These are phyloP conservation scores for Toxotes lorentzi DNA, from an alignment of 2,797 vertebrate genomes.

Conservation along the genomic window DNA sequence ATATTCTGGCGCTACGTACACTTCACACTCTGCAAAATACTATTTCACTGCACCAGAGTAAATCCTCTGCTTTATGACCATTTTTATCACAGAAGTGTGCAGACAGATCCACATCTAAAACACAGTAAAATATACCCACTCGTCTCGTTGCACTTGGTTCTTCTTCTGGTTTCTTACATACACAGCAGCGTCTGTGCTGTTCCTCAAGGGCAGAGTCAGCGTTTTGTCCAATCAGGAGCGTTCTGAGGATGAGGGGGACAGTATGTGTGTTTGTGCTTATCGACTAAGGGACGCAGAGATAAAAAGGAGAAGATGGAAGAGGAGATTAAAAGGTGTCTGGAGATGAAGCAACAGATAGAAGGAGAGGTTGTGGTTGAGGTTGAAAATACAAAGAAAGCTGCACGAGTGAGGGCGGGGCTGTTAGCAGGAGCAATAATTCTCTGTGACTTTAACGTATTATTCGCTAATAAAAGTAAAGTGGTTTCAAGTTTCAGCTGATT, in stretches of 20 bases:
- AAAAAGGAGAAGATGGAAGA: slow-evolving; percentile 12
- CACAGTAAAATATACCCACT: background rate
- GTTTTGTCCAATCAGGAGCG: slow-evolving; percentile 4
- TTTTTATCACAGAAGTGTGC: background rate
- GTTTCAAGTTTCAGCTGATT: background rate
- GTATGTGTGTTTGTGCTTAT: slow-evolving; percentile 19
- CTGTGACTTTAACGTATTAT: slow-evolving; percentile 44
- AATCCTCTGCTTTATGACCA: background rate
- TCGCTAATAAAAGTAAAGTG: slow-evolving; percentile 55
- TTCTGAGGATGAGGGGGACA: background rate
- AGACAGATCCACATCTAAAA: background rate
- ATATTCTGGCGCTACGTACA: background rate
- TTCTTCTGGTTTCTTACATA: background rate
- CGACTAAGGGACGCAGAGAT: background rate
- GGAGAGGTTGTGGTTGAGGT: background rate
- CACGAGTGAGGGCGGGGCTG: background rate
- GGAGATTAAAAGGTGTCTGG: slow-evolving; percentile 37
- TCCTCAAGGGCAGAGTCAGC: slow-evolving; percentile 21
- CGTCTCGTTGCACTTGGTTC: background rate
- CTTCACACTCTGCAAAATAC: slow-evolving; percentile 13
- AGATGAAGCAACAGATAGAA: slow-evolving; percentile 27
- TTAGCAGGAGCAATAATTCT: background rate
- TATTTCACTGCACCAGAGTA: background rate
- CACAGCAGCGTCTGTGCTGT: background rate
- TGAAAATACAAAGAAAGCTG: slow-evolving; percentile 3